Conservation (phyloP, 2,797 vertebrate species). For the Acrocephalus scirpaceus region DNA sequence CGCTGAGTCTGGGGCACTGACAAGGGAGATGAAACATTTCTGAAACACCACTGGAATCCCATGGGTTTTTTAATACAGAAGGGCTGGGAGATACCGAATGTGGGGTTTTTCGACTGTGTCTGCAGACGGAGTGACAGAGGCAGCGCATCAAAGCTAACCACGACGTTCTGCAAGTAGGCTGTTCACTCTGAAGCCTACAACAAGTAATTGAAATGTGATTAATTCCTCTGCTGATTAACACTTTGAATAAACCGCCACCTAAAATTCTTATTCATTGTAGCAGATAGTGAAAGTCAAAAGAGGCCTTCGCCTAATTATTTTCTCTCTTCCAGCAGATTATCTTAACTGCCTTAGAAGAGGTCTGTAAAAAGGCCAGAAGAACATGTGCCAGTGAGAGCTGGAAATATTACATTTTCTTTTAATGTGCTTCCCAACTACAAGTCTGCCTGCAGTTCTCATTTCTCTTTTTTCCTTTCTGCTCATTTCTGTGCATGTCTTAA, state of each 20-base stretch:
- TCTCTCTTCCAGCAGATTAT: conserved; percentile 34
- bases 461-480: neutral
- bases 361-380: conserved; percentile 32
- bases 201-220: conserved; percentile 53
- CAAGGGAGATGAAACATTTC: neutral
- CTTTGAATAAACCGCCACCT: conserved; percentile 33
- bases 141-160: neutral
- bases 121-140: neutral
- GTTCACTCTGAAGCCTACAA: conserved; percentile 45
- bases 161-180: neutral
- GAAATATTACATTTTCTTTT: conserved; percentile 47
- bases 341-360: conserved; percentile 30
- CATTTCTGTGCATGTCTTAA: neutral
- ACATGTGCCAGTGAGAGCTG: neutral
- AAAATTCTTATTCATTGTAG: conserved; percentile 17
- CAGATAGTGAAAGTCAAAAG: conserved; percentile 24
- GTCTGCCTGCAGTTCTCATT: neutral
- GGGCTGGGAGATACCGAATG: neutral
- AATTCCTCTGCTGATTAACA: conserved; percentile 22
- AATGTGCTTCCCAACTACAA: conserved; percentile 14
- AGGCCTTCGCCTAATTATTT: conserved; percentile 53
- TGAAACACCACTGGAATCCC: neutral
- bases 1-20: neutral
- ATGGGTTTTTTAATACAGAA: neutral
- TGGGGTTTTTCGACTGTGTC: neutral